phyloP scores from a whole-genome alignment of 2,113 vertebrate species.

The Patagioenas fasciata region DNA sequence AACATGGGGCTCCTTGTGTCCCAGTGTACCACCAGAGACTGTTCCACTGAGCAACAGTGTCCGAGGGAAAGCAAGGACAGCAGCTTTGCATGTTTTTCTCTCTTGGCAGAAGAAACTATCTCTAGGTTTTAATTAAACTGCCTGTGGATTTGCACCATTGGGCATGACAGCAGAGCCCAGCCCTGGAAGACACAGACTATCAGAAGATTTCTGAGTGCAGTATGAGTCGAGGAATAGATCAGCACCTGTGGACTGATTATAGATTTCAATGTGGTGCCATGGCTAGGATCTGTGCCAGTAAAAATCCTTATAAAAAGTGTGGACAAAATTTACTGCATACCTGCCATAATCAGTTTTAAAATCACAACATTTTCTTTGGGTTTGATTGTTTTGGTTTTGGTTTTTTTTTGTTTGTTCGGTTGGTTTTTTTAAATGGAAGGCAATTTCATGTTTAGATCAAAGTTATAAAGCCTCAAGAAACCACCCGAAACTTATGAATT shows the following conservation, averaged over 20 bases:
- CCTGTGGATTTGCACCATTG: background rate
- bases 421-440: background rate
- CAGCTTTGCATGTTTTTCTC: background rate
- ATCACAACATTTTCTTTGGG: background rate
- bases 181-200: background rate
- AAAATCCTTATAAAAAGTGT: constrained; percentile 39
- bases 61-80: background rate
- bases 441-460: constrained; percentile 40
- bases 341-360: background rate
- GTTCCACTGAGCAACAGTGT: background rate
- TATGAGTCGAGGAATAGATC: background rate
- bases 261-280: constrained; percentile 23
- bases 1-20: background rate
- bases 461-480: constrained; percentile 28
- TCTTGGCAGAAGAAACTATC: background rate
- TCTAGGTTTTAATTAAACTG: constrained; percentile 5
- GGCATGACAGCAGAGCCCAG: background rate
- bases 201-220: background rate
- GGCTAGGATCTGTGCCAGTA: background rate
- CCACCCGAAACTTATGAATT: constrained; percentile 41
- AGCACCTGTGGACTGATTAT: background rate
- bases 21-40: background rate
- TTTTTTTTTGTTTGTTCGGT: background rate
- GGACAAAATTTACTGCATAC: constrained; percentile 48
- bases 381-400: background rate